These are phyloP conservation scores for Procambarus virginalis DNA, from an alignment of 1,140 invertebrate genomes.

Conservation along the genomic window DNA sequence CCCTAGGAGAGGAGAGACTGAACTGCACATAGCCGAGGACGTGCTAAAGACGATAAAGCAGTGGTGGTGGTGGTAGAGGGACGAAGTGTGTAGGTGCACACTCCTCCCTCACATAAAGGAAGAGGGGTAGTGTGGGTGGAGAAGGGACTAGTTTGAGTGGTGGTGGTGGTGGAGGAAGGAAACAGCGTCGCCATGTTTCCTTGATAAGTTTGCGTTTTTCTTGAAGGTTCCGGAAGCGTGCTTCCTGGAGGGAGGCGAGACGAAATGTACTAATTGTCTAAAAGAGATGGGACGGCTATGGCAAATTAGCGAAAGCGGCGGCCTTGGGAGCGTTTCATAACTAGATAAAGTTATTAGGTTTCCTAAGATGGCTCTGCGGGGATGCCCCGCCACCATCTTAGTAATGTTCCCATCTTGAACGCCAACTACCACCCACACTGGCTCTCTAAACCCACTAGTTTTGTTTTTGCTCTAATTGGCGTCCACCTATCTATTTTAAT, in stretches of 20 bases:
- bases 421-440: too few species aligned
- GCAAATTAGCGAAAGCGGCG: background rate
- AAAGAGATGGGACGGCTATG: background rate
- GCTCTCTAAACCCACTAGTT: too few species aligned
- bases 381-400: too few species aligned
- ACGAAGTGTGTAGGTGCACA: too few species aligned
- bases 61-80: background rate
- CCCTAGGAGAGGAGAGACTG: too few species aligned
- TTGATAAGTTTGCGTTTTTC: constrained; percentile 10
- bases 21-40: too few species aligned
- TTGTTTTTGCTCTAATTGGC: too few species aligned
- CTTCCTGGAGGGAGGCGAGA: background rate
- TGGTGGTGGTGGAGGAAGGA: background rate
- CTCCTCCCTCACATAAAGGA: background rate
- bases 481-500: too few species aligned
- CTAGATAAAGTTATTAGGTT: background rate
- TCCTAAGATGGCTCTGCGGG: too few species aligned
- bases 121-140: background rate
- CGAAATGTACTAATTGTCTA: constrained; percentile 8
- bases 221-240: background rate
- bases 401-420: too few species aligned
- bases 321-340: background rate
- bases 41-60: too few species aligned
- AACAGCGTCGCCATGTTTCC: background rate
- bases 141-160: background rate